Conservation (phyloP, 2,888 invertebrate genomes). For the Diaprepes abbreviatus region DNA sequence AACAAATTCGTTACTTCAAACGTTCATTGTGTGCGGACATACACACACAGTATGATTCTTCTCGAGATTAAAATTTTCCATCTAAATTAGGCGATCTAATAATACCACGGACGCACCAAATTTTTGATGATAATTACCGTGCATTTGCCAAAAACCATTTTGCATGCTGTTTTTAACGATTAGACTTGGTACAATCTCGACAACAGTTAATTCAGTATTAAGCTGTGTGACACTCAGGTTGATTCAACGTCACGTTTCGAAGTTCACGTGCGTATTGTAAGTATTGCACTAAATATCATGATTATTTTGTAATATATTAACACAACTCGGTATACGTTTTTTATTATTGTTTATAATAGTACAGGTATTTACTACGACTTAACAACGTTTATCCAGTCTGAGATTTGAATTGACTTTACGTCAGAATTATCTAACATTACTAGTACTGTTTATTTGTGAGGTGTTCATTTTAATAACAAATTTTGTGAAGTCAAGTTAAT, state of each 20-base stretch:
- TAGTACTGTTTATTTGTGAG: not conserved
- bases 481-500: not conserved
- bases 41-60: not conserved
- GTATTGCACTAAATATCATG: not conserved
- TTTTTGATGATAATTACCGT: not conserved
- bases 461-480: not conserved
- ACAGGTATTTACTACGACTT: not conserved
- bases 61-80: not conserved
- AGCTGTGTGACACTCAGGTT: not conserved
- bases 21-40: too few relatives aligned
- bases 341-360: not conserved
- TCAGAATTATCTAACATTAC: not conserved
- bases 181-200: not conserved
- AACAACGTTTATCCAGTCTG: not conserved
- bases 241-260: not conserved
- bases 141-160: slow-evolving; percentile 10
- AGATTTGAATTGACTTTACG: not conserved
- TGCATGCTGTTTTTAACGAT: not conserved
- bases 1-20: too few relatives aligned
- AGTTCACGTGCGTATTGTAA: slow-evolving; percentile 1
- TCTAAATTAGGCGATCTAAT: slow-evolving; percentile 12
- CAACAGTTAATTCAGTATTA: slow-evolving; percentile 2
- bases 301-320: not conserved
- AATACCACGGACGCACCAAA: slow-evolving; percentile 3
- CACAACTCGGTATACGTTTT: not conserved